These are phyloP conservation scores for Drosophila infuscata DNA, from an alignment of 2,888 invertebrate species.

Conservation along the genomic window DNA sequence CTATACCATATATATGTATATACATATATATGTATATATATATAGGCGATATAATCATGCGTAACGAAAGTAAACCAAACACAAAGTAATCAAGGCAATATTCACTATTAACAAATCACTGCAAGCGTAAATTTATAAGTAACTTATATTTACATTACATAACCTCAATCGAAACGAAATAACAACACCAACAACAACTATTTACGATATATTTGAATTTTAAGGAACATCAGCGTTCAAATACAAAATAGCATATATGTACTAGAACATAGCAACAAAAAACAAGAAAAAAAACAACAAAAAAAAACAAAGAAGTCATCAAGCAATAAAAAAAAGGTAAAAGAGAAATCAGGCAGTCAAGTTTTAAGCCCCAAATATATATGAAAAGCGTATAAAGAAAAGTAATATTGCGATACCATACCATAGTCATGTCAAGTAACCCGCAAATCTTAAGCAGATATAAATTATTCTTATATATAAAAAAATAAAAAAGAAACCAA, in stretches of 20 bases:
- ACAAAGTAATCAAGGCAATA: slow-evolving; percentile 68
- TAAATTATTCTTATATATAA: slow-evolving; percentile 84
- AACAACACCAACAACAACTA: slow-evolving; percentile 33
- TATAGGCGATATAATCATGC: slow-evolving; percentile 67
- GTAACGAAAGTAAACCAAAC: slow-evolving; percentile 50
- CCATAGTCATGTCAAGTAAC: slow-evolving; percentile 80
- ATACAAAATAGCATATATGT: slow-evolving; percentile 36
- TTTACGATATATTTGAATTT: slow-evolving; percentile 58
- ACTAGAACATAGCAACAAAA: slow-evolving; percentile 39
- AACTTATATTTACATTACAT: slow-evolving; percentile 42
- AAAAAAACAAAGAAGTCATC: slow-evolving; percentile 11
- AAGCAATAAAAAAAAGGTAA: slow-evolving; percentile 44
- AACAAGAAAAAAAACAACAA: not conserved
- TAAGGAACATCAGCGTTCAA: slow-evolving; percentile 50
- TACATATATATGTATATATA: slow-evolving; percentile 29
- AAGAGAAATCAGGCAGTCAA: slow-evolving; percentile 16
- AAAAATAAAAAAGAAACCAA: slow-evolving; percentile 40
- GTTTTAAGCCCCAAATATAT: slow-evolving; percentile 24
- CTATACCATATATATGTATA: slow-evolving; percentile 21
- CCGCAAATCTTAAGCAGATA: slow-evolving; percentile 81
- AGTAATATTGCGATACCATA: slow-evolving; percentile 65
- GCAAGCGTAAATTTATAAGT: slow-evolving; percentile 64
- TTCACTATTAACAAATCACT: slow-evolving; percentile 60
- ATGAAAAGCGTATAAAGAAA: slow-evolving; percentile 25
- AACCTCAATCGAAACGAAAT: slow-evolving; percentile 33